phyloP scores from a whole-genome alignment of 2,888 invertebrate species.

The Julus scanicus region DNA sequence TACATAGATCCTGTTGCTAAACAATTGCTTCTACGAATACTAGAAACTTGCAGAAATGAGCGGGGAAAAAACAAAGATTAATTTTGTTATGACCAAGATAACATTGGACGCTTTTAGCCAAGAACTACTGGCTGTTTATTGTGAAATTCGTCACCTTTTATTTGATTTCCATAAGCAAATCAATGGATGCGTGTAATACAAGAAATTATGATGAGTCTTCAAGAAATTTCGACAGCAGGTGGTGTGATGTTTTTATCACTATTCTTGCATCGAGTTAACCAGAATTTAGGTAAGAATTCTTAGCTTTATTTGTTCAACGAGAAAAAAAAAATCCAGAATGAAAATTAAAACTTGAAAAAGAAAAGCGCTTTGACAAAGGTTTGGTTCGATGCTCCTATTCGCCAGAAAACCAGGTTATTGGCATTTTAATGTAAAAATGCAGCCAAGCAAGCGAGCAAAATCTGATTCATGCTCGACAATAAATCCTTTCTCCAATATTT shows the following conservation, averaged over 20 bases:
- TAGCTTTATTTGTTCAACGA: background rate
- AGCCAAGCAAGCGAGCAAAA: constrained; percentile 45
- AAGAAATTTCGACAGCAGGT: background rate
- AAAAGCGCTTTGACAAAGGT: constrained; percentile 19
- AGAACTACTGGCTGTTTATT: no score
- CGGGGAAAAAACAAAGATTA: no score
- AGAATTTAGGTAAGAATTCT: background rate
- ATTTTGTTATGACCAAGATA: no score
- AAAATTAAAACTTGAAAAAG: constrained; percentile 44
- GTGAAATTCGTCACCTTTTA: no score
- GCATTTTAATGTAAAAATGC: constrained; percentile 44
- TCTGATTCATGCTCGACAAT: constrained; percentile 43
- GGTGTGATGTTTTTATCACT: background rate
- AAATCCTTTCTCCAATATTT: constrained; percentile 47
- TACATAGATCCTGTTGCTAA: no score
- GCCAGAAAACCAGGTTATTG: constrained; percentile 38
- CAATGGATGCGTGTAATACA: no score
- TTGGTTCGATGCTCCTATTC: constrained; percentile 45
- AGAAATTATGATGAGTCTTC: background rate
- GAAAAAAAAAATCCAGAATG: background rate
- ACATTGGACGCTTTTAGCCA: no score
- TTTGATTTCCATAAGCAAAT: no score
- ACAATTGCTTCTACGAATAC: no score
- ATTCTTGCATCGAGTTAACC: background rate
- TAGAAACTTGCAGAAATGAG: no score